A percentile compares a stretch with the other conserved stretches of the same genome.
Evolutionary conservation across 2,113 vertebrate species (phyloP).

Genomic region (Pao palembangensis): DNA sequence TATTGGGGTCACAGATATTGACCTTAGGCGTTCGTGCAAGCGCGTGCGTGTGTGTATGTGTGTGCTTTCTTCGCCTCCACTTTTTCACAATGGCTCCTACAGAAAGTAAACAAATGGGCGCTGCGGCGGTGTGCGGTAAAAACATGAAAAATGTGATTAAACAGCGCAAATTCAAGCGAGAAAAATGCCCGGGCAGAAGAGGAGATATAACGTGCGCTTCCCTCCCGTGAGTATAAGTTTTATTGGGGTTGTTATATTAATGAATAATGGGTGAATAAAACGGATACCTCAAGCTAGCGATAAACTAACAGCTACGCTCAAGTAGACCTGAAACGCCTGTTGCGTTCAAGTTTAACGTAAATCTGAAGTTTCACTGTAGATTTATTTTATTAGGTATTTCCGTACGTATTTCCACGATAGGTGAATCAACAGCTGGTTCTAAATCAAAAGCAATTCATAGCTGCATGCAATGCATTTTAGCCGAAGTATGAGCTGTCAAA

Average conservation of each 20-base stretch:
- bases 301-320: not conserved
- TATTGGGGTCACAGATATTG: conserved; percentile 28
- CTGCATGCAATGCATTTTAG: no score
- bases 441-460: no score
- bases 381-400: no score
- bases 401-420: no score
- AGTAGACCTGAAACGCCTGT: no score
- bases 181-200: conserved; percentile 71
- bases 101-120: conserved; percentile 74
- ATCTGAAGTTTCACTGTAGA: no score
- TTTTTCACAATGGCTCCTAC: conserved; percentile 49
- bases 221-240: conserved; percentile 65
- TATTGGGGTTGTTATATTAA: no score
- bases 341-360: no score
- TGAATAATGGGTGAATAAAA: no score
- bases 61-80: not conserved
- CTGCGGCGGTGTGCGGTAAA: conserved; percentile 25
- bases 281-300: not conserved
- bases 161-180: conserved; percentile 6
- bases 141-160: conserved; percentile 52
- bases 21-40: conserved; percentile 14
- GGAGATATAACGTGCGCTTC: conserved; percentile 70
- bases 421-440: no score
- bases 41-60: not conserved
- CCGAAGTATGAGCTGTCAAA: no score